A percentile compares a stretch with the other conserved stretches of the same genome.
Conservation (phyloP, 2,888 invertebrate genomes). For the Theretra japonica region DNA sequence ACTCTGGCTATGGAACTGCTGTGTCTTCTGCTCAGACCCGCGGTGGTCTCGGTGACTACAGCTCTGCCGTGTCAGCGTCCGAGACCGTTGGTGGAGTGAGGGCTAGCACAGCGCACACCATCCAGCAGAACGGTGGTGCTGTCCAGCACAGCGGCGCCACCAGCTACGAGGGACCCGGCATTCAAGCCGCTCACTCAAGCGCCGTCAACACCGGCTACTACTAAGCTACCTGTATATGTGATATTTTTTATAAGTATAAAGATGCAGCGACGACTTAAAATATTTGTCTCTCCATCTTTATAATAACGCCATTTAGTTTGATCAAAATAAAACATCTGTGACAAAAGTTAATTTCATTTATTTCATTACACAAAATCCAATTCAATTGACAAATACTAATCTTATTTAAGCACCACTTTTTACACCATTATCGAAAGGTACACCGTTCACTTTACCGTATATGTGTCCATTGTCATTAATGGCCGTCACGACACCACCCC, state of each 20-base stretch:
- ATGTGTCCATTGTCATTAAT: constrained; percentile 65
- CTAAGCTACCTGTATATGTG: constrained; percentile 40
- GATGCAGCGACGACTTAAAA: constrained; percentile 66
- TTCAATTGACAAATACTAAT: constrained; percentile 20
- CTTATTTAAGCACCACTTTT: constrained; percentile 35
- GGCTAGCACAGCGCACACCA: constrained; percentile 63
- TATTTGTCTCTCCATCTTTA: constrained; percentile 71
- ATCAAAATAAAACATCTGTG: constrained; percentile 55
- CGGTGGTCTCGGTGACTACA: constrained; percentile 49
- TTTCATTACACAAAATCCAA: constrained; percentile 10
- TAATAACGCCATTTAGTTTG: constrained; percentile 32
- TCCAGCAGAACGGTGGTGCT: constrained; percentile 57
- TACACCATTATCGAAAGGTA: constrained; percentile 54
- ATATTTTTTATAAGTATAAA: constrained; percentile 33
- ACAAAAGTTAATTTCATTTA: constrained; percentile 31
- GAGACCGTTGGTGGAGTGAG: constrained; percentile 59
- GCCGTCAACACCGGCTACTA: constrained; percentile 68
- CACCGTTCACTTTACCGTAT: constrained; percentile 60
- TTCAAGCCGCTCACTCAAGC: constrained; percentile 67
- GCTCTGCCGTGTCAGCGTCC: constrained; percentile 62
- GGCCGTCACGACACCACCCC: constrained; percentile 56
- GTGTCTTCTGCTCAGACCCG: constrained; percentile 58
- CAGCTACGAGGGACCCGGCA: constrained; percentile 64
- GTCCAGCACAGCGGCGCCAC: constrained; percentile 66
- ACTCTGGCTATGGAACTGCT: constrained; percentile 53